phyloP scores from a whole-genome alignment of 92 coral and sea anemone species.

The Virgularia gustaviana region DNA sequence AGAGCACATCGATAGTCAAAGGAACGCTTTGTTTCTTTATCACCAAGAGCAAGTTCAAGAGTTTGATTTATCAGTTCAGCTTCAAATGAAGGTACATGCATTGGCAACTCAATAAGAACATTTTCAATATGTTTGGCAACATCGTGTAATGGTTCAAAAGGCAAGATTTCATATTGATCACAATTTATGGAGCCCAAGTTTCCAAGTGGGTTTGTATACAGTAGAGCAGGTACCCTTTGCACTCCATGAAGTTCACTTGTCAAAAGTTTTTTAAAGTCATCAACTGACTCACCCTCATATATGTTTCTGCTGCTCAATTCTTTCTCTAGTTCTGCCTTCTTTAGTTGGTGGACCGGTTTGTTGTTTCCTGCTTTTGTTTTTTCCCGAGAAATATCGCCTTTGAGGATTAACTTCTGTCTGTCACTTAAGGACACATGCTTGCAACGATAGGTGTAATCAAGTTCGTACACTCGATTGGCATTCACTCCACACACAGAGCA shows the following conservation, averaged over 20 bases:
- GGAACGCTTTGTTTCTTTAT: conserved; percentile 13
- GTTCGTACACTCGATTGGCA: no score
- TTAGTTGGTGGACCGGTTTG: conserved; percentile 29
- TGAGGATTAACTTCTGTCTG: conserved; percentile 10
- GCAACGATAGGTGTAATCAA: background rate
- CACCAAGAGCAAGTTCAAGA: conserved; percentile 6
- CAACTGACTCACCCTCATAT: background rate
- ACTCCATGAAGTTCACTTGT: conserved; percentile 35
- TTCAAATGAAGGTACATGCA: conserved; percentile 3
- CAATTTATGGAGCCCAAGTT: conserved; percentile 32
- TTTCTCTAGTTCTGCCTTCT: conserved; percentile 14
- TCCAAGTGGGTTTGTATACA: background rate
- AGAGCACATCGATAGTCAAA: background rate
- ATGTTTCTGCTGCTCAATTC: conserved; percentile 22
- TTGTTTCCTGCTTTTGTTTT: background rate
- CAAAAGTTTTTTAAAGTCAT: conserved; percentile 3
- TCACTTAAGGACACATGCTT: background rate
- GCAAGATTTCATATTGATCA: conserved; percentile 23
- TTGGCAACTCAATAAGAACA: conserved; percentile 33
- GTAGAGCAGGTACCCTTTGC: conserved; percentile 39
- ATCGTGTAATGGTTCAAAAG: conserved; percentile 46
- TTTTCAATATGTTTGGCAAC: conserved; percentile 29
- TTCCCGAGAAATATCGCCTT: background rate
- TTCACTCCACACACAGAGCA: no score
- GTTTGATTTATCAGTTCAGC: conserved; percentile 1